Conservation (phyloP, 2,888 invertebrate genomes). For the Crocallis elinguaria region DNA sequence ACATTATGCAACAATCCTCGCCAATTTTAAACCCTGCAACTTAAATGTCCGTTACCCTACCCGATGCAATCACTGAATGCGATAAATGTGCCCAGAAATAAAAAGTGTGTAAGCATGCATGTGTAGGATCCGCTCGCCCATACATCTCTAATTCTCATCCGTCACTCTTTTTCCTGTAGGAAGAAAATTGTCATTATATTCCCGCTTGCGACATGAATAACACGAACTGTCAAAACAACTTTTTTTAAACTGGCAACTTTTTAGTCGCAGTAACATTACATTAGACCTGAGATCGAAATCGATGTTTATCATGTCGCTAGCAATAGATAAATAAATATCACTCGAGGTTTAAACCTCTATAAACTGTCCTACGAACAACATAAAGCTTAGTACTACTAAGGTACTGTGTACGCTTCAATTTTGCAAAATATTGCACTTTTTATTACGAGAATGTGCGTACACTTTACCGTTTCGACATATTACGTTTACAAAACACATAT, state of each 20-base stretch:
- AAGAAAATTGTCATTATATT: conserved; percentile 65
- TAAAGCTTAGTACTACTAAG: conserved; percentile 78
- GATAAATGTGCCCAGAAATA: conserved; percentile 77
- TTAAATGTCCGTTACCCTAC: conserved; percentile 53
- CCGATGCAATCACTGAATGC: conserved; percentile 85
- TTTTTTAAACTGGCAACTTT: no score
- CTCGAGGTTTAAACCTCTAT: conserved; percentile 60
- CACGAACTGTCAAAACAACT: background rate
- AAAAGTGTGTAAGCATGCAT: conserved; percentile 67
- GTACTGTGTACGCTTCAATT: conserved; percentile 63
- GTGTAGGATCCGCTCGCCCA: conserved; percentile 79
- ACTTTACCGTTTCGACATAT: conserved; percentile 78
- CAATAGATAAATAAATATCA: conserved; percentile 54
- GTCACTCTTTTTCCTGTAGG: conserved; percentile 70
- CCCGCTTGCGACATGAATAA: conserved; percentile 57
- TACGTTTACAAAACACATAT: conserved; percentile 83
- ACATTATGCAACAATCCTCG: conserved; percentile 46
- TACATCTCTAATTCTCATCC: conserved; percentile 72
- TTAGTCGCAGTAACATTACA: no score
- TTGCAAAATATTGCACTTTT: conserved; percentile 10
- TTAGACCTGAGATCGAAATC: background rate
- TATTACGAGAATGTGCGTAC: conserved; percentile 52
- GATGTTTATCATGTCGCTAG: conserved; percentile 40
- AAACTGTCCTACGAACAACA: conserved; percentile 81
- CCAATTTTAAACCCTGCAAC: conserved; percentile 56